These are phyloP conservation scores for Drosophila auraria DNA, from an alignment of 1,140 invertebrate genomes.

Conservation along the genomic window DNA sequence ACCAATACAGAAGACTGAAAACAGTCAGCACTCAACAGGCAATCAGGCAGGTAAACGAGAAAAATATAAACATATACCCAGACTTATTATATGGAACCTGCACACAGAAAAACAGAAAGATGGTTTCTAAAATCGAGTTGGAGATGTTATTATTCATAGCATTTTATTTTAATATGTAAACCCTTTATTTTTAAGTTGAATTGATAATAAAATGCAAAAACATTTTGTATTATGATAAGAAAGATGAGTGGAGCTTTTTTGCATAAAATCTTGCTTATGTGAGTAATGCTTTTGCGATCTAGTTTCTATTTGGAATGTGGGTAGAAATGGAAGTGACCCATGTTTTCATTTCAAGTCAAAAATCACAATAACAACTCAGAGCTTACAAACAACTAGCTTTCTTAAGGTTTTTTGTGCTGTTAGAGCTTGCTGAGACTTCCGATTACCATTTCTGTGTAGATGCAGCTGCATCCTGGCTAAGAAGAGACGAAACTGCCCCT, in stretches of 20 bases:
- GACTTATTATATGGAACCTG: slow-evolving; percentile 1
- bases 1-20: slow-evolving; percentile 5
- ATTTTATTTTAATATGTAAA: too few species aligned
- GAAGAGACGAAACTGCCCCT: neutral
- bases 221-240: neutral
- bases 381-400: neutral
- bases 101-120: neutral
- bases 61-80: neutral
- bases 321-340: neutral
- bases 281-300: slow-evolving; percentile 8
- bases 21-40: slow-evolving; percentile 23
- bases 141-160: neutral
- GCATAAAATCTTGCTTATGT: neutral
- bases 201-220: neutral
- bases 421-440: neutral
- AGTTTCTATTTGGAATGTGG: slow-evolving; percentile 7
- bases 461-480: slow-evolving; percentile 41
- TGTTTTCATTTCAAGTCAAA: neutral
- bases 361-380: neutral
- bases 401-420: neutral
- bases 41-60: slow-evolving; percentile 48
- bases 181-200: neutral
- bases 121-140: neutral
- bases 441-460: slow-evolving; percentile 3
- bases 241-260: neutral